Base-by-base conservation (phyloP, 92 coral and sea anemone species). In the Epizoanthus ramosus region DNA sequence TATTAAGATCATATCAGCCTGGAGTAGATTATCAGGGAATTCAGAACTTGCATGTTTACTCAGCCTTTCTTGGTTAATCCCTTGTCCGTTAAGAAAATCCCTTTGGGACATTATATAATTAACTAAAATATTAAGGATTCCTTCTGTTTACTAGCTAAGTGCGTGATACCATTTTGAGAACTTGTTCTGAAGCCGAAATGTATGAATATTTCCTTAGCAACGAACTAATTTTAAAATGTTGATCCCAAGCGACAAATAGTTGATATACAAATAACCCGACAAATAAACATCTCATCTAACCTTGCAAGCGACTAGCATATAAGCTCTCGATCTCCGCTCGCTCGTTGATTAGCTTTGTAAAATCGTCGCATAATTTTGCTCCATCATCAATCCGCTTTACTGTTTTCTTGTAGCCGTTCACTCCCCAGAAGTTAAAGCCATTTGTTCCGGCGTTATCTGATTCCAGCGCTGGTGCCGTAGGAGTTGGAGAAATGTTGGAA, bases 321-420 rank as follows among this genome's bases (percentile, higher is more conserved):
- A 85, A 72, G 12, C 83, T 81, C 75, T 95, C 98, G 57, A 95
- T 93, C 45, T 95, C 98, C 9, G 98, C 90, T 74, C 98, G 53
- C 35, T 95, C 98, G 66, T 80, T 82, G 50, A 95, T 80, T 77
- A 95, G 86, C 84, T 91, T 95, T 83, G 86, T 85, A 22, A 95
- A 82, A 69, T 95, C 98, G 59, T 95, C 98, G 74, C 97, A 93
- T 13, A 95, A 71, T 23, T 85, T 92, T 43, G 92, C 92, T 14
- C 98, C 98, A 71, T 95, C 98, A 63, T 95, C 98, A 64, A 95
- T 88, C 41, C 98, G 88, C 79, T 85, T 93, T 12, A 95, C 95
- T 6, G 95, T 91, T 73, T 75, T 89, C 70, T 91, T 95, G 81
- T 93, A 95, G 68, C 87, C 83, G 75, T 91, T 93, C 61, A 91